These are phyloP conservation scores for Parapristionchus giblindavisi DNA, from an alignment of 2,888 invertebrate species.

Conservation along the genomic window DNA sequence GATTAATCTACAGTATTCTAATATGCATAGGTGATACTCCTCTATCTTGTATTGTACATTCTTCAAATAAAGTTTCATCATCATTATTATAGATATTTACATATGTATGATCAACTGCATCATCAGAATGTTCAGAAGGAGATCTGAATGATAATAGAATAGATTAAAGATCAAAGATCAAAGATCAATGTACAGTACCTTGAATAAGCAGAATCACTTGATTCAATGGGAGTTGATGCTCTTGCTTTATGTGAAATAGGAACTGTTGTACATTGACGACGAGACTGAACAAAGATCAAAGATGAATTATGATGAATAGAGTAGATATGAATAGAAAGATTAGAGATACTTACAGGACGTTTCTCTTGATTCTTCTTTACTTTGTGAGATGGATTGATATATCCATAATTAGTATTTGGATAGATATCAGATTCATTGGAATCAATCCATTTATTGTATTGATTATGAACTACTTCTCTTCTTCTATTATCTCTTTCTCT, in stretches of 20 bases:
- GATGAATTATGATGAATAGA: neutral
- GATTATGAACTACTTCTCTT: neutral
- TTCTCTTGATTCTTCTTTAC: slow-evolving; percentile 14
- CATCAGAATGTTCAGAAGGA: slow-evolving; percentile 29
- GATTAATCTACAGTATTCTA: neutral
- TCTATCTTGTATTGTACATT: slow-evolving; percentile 24
- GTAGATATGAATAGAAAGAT: neutral
- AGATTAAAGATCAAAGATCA: neutral
- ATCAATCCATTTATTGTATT: slow-evolving; percentile 9
- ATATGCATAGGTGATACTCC: slow-evolving; percentile 5
- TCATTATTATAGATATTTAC: slow-evolving; percentile 1
- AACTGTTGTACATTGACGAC: neutral
- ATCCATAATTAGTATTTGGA: slow-evolving; percentile 50
- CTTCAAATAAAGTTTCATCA: slow-evolving; percentile 36
- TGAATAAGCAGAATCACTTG: slow-evolving; percentile 32
- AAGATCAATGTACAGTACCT: neutral
- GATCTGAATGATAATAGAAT: slow-evolving; percentile 7
- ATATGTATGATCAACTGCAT: slow-evolving; percentile 31
- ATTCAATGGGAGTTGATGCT: slow-evolving; percentile 30
- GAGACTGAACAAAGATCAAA: neutral
- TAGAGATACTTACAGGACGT: neutral
- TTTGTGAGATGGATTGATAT: slow-evolving; percentile 52
- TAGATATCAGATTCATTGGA: neutral
- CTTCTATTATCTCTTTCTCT: neutral
- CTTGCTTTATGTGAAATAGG: slow-evolving; percentile 17